Conservation (phyloP, 1,140 invertebrate species). For the Sycophila sp. region DNA sequence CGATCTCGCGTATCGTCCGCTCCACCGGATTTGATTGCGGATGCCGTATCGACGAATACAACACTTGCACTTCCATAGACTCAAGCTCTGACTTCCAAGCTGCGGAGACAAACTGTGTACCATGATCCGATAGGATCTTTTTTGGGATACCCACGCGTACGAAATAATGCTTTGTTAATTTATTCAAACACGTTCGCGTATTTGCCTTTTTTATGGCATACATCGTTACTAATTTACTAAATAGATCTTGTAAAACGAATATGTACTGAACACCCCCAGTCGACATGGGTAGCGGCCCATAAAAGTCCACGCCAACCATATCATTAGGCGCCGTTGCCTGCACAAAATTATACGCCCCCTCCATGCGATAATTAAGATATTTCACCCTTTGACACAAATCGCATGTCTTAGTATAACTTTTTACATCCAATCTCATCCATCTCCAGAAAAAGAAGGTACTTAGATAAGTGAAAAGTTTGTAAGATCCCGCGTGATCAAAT, state of each 20-base stretch:
- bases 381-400: conserved; percentile 29
- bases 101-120: background rate
- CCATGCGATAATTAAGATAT: background rate
- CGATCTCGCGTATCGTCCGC: conserved; percentile 15
- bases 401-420: conserved; percentile 24
- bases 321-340: background rate
- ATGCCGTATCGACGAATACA: conserved; percentile 9
- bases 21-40: conserved; percentile 11
- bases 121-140: background rate
- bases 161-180: background rate
- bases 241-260: conserved; percentile 20
- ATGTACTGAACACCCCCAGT: conserved; percentile 5
- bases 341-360: background rate
- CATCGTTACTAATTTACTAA: conserved; percentile 20
- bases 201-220: background rate
- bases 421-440: conserved; percentile 36
- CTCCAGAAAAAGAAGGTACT: conserved; percentile 44
- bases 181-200: background rate
- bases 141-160: background rate
- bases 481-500: conserved; percentile 48
- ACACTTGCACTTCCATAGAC: background rate
- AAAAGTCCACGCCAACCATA: conserved; percentile 26
- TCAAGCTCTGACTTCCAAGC: background rate
- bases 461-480: conserved; percentile 45
- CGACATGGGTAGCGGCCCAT: conserved; percentile 6